Evolutionary conservation across 2,888 invertebrate species (phyloP), one percentile per base, ranked within the genome.

Genomic region (Erynnis tages): DNA sequence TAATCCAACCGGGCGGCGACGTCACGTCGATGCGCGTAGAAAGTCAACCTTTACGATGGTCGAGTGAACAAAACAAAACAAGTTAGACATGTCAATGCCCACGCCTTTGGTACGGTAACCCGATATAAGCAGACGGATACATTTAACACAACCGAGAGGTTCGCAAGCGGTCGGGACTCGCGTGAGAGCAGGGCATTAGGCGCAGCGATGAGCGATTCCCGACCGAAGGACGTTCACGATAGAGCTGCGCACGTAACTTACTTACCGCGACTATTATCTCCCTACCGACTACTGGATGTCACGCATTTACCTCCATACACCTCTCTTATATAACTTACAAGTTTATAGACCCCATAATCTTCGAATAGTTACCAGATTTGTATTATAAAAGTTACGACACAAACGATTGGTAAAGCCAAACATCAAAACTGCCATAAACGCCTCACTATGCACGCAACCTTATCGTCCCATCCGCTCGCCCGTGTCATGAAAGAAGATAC

Each of bases 51-150:
- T 85, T 79, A 75, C 73, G 74, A 82, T 70, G 82, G 73, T 79
- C 72, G 78, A 79, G 66, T 81, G 83, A 84, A 81, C 82, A 82
- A 76, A 86, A 85, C 81, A 85, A 87, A 88, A 88, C 86, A 85
- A 85, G 81, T 79, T 73, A 76, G 78, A 84, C 85, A 85, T 82
- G 87, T 85, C 88, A 83, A 86, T 89, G 89, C 89, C 88, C 87
- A 89, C 89, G 89, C 89, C 84, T 88, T 82, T 75, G 74, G 76
- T 78, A 83, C 76, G 73, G 89, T 86, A 89, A 89, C 86, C 73
- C 70, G 89, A 89, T 87, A 87, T 79, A 76, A 77, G 72, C 77
- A 73, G 77, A 76, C 82, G 82, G 83, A 84, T 85, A 86, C 88
- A 81, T 86, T 87, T 87, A 86, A 87, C 88, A 85, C 87, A 69